Conservation (phyloP, 2,888 invertebrate species). For the Macrosiphum euphorbiae region DNA sequence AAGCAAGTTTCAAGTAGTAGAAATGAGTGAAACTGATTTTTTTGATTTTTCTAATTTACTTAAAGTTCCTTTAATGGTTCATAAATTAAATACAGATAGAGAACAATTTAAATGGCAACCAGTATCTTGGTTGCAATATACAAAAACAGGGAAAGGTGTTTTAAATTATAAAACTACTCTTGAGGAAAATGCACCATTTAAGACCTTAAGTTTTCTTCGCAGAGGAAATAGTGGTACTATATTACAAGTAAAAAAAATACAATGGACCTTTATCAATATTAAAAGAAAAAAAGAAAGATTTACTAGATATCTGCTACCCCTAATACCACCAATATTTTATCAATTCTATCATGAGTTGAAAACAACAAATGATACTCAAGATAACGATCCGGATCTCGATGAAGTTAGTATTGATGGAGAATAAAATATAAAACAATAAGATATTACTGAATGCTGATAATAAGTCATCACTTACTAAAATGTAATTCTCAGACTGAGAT, state of each 20-base stretch:
- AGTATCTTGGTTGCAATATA: slow-evolving; percentile 3
- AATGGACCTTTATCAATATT: neutral
- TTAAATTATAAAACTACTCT: slow-evolving; percentile 33
- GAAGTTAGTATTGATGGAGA: neutral
- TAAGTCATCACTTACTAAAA: neutral
- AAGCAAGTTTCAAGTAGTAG: neutral
- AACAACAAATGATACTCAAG: slow-evolving; percentile 18
- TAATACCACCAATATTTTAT: neutral
- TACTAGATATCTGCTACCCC: neutral
- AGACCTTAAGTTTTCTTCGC: neutral
- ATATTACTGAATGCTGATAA: neutral
- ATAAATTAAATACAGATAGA: slow-evolving; percentile 7
- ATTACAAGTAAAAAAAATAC: neutral
- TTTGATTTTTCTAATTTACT: slow-evolving; percentile 21
- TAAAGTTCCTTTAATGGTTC: neutral
- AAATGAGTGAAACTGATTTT: slow-evolving; percentile 8
- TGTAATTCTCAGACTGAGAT: neutral
- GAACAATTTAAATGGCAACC: neutral
- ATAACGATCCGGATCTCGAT: neutral
- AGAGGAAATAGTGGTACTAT: neutral
- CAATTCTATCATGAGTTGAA: neutral
- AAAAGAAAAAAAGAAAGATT: slow-evolving; percentile 4
- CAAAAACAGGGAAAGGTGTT: neutral
- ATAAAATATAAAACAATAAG: neutral
- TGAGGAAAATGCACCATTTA: neutral